These are phyloP conservation scores for Pardalotus punctatus DNA, from an alignment of 2,113 vertebrate species.

Conservation along the genomic window DNA sequence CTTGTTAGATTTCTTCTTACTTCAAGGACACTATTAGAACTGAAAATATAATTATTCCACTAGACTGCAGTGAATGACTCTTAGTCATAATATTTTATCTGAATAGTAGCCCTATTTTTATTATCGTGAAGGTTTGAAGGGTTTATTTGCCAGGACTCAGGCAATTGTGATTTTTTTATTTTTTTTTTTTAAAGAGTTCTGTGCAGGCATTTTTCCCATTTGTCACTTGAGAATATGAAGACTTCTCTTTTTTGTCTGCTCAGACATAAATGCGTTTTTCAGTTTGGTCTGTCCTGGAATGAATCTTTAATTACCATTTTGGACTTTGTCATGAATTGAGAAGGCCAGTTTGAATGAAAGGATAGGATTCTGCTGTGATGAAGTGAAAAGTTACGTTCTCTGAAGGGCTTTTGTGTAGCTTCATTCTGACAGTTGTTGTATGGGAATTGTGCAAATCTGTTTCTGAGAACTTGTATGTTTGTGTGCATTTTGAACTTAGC, in stretches of 20 bases:
- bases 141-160: neutral
- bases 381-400: neutral
- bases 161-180: neutral
- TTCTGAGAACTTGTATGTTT: neutral
- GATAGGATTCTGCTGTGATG: neutral
- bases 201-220: neutral
- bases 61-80: neutral
- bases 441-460: neutral
- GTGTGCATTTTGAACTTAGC: neutral
- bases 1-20: neutral
- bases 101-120: neutral
- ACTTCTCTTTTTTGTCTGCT: neutral
- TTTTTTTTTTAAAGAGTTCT: neutral
- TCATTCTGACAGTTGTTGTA: neutral
- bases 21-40: neutral
- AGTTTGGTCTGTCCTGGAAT: neutral
- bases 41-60: slow-evolving; percentile 26
- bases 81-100: neutral
- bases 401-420: neutral
- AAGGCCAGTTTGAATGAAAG: neutral
- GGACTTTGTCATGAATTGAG: neutral
- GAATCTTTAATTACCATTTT: neutral
- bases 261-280: neutral
- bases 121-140: neutral
- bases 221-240: neutral